Conservation (phyloP, 2,888 invertebrate species). For the Cerceris ruficornis region DNA sequence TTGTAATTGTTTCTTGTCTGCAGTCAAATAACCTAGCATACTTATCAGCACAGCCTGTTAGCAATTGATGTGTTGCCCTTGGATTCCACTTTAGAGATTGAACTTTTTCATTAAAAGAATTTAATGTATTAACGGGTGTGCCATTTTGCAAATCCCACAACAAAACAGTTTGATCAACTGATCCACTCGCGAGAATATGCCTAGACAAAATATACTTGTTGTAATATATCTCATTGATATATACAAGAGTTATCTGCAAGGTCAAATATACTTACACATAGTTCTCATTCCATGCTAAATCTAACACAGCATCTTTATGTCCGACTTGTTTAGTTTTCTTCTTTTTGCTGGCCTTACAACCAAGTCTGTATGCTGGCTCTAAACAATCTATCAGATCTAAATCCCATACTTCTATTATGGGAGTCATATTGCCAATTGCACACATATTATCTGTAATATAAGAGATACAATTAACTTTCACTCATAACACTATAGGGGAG, state of each 20-base stretch:
- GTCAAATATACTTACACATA: constrained; percentile 83
- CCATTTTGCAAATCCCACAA: constrained; percentile 96
- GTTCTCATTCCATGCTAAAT: constrained; percentile 94
- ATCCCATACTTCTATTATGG: constrained; percentile 98
- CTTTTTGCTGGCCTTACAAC: constrained; percentile 88
- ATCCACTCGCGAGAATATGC: constrained; percentile 95
- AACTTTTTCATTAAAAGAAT: constrained; percentile 91
- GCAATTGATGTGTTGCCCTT: constrained; percentile 90
- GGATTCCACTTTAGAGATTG: constrained; percentile 93
- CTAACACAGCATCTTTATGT: constrained; percentile 95
- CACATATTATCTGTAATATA: constrained; percentile 88
- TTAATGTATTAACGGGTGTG: constrained; percentile 88
- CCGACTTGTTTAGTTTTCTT: constrained; percentile 88
- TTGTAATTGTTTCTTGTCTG: constrained; percentile 83
- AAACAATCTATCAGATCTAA: constrained; percentile 95
- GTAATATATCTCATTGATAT: not conserved
- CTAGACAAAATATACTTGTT: constrained; percentile 80
- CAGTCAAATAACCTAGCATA: constrained; percentile 92
- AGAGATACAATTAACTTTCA: constrained; percentile 5
- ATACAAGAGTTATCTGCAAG: not conserved
- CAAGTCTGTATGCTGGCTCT: constrained; percentile 93
- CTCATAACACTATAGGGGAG: constrained; percentile 1
- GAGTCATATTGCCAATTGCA: constrained; percentile 96
- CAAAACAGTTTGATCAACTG: constrained; percentile 93
- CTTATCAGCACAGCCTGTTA: constrained; percentile 92